These are phyloP conservation scores for Thalpophila matura DNA, from an alignment of 2,888 invertebrate species.

Conservation along the genomic window DNA sequence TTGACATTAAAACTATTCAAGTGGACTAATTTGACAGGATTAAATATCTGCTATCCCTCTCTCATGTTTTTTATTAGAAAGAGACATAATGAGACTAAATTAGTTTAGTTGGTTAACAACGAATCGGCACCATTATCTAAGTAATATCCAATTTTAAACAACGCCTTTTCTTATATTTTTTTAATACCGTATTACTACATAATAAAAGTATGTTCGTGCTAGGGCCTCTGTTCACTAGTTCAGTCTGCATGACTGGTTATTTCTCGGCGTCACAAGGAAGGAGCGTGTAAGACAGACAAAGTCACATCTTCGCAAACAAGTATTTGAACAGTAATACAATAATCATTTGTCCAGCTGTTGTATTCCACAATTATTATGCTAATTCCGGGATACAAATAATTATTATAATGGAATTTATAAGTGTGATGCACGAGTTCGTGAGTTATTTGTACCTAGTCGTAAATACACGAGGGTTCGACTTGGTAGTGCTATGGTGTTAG, in stretches of 20 bases:
- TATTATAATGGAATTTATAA: slow-evolving; percentile 10
- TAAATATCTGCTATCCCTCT: too few relatives aligned
- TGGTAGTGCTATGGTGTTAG: background rate
- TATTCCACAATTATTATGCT: slow-evolving; percentile 44
- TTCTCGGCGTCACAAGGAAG: background rate
- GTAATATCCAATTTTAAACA: too few relatives aligned
- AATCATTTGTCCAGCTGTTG: slow-evolving; percentile 52
- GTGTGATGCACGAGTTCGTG: background rate
- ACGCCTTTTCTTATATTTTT: too few relatives aligned
- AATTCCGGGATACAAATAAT: slow-evolving; percentile 36
- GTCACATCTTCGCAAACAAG: background rate
- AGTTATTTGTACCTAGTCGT: slow-evolving; percentile 2
- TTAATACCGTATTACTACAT: too few relatives aligned
- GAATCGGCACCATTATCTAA: too few relatives aligned
- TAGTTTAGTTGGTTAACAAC: too few relatives aligned
- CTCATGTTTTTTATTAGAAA: too few relatives aligned
- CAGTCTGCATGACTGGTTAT: background rate
- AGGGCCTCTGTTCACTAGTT: too few relatives aligned
- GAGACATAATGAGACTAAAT: too few relatives aligned
- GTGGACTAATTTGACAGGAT: too few relatives aligned
- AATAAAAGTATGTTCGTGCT: too few relatives aligned
- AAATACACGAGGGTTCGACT: background rate
- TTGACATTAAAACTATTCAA: too few relatives aligned
- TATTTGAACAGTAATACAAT: background rate
- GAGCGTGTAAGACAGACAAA: background rate